These are phyloP conservation scores for Staurois parvus DNA, from an alignment of 2,797 vertebrate genomes.

Conservation along the genomic window DNA sequence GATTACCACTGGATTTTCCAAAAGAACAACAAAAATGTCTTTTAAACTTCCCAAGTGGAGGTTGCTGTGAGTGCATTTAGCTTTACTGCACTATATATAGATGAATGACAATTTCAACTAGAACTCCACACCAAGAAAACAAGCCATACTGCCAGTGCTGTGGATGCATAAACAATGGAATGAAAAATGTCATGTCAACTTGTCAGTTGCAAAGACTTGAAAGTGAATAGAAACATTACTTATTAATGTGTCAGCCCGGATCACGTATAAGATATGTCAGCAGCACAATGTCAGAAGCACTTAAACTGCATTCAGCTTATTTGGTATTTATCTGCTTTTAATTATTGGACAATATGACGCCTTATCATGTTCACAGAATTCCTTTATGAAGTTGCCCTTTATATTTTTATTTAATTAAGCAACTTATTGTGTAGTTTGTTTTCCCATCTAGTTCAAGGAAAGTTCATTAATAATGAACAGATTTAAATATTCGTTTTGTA, in stretches of 20 bases:
- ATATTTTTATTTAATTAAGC: too few relatives aligned
- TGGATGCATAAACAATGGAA: conserved; percentile 54
- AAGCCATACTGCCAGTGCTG: conserved; percentile 22
- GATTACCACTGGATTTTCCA: background rate
- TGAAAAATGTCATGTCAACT: background rate
- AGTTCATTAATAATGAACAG: too few relatives aligned
- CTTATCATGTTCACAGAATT: too few relatives aligned
- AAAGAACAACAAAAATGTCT: background rate
- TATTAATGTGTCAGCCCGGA: conserved; percentile 38
- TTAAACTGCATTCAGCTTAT: background rate
- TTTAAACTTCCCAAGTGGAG: background rate
- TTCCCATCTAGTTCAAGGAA: too few relatives aligned
- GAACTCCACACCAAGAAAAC: background rate
- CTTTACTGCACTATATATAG: background rate
- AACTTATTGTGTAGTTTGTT: too few relatives aligned
- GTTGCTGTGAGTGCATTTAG: background rate
- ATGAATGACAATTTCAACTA: background rate
- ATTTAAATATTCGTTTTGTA: too few relatives aligned
- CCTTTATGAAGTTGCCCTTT: too few relatives aligned
- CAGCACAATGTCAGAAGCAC: background rate
- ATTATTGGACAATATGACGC: background rate
- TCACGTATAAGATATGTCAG: conserved; percentile 1
- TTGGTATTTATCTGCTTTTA: background rate
- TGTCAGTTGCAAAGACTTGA: conserved; percentile 44
- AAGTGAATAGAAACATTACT: conserved; percentile 50